Evolutionary conservation across 1,140 invertebrate species (phyloP), one percentile per base, ranked within the genome.

Genomic region (Sesamia nonagrioides): DNA sequence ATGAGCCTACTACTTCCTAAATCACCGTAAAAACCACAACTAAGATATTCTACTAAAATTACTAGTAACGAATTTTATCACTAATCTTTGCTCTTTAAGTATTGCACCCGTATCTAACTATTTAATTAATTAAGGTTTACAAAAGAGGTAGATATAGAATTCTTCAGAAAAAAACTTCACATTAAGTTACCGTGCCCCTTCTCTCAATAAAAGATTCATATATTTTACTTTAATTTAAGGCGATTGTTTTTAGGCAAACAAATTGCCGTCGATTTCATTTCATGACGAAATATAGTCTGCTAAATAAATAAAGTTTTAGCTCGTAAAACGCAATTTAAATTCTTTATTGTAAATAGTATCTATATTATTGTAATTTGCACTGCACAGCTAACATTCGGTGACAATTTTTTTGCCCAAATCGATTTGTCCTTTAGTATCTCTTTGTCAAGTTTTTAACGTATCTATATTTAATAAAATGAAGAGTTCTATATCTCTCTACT

Each of bases 101-200:
- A 75, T 75, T 75, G 73, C 73, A 75, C 73, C 73, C 56, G 58
- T 63, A 63, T 40, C 60, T 63, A 75, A 48, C 73, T 60, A 75
- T n/a, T 35, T 35, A n/a, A 37, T 35, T 71, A 11, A 60, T n/a
- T 42, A 61, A 75, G 1, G 52, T n/a, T 37, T 18, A 45, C 17
- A 45, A 45, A 18, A 66, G 15, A 66, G 2, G 13, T 42, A 45
- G n/a, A 4, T 66, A 66, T 27, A 45, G 40, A 66, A 66, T 17
- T 66, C 27, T 42, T 45, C 9, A 66, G 9, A 21, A 2, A 54
- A 21, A 54, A 54, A 54, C 52, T 18, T 54, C 17, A 54, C 17
- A 21, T 6, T n/a, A 13, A 2, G 4, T 50, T 5, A n/a, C 45
- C 45, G 3, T n/a, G 15, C 5, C 18, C 56, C 15, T 33, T 60